Base-by-base conservation (phyloP, 2,113 vertebrate genomes). In the Odontesthes bonariensis region DNA sequence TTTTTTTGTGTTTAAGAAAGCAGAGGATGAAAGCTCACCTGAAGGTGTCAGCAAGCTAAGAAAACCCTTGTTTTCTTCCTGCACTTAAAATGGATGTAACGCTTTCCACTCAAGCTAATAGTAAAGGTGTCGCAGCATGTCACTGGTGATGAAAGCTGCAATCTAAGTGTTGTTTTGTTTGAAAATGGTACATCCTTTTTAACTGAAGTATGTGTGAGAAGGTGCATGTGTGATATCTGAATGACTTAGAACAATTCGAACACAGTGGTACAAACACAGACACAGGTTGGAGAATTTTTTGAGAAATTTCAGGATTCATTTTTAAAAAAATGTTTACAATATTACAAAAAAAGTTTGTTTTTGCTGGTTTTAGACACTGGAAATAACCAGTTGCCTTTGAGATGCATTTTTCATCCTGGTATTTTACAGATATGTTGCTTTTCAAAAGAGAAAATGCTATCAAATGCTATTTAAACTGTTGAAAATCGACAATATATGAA, bases 311-410 rank as follows among this genome's bases (percentile, higher is more conserved):
- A 66, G 73, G 78, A 84, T 81, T 68, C 23, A 79, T 49, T n/a
- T n/a, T 19, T 19, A 49, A 47, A 40, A 59, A 73, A 73, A 74
- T 89, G 88, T 92, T 91, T 88, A 91, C 87, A 89, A 70, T 84
- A 67, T 72, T 55, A 65, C 52, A 10, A 54, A 40, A 52, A 81
- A 53, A 69, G 59, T 51, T 81, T 69, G 56, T 72, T 42, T 59
- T 42, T 59, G 76, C 58, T 80, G 73, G 71, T 69, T 73, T 40
- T 46, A 35, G 12, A 61, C 32, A 32, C 32, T 68, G 57, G 23
- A 75, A 69, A 71, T 60, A 72, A 82, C 52, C 69, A 58, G 74
- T 79, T 89, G 88, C 90, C 85, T 90, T 90, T 89, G 31, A 82
- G 59, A 85, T 38, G 27, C 69, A 56, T 47, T 56, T 77, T 79